A percentile compares a stretch with the other conserved stretches of the same genome.
These are phyloP conservation scores for Saimiri boliviensis DNA, from an alignment of 2,113 vertebrate species.

Conservation along the genomic window DNA sequence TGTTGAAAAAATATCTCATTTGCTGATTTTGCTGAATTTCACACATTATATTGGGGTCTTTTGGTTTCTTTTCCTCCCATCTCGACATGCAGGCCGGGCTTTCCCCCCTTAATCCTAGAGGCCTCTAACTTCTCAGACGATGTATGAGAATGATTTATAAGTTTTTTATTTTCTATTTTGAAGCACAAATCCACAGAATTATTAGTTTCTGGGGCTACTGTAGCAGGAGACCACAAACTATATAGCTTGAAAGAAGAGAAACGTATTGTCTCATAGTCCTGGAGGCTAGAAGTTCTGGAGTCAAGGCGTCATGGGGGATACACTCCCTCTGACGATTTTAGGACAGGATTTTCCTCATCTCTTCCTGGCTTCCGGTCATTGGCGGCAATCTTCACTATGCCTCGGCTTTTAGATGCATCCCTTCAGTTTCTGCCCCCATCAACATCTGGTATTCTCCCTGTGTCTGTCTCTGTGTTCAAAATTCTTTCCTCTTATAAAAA, in stretches of 20 bases:
- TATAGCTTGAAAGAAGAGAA: neutral
- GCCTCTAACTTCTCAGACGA: neutral
- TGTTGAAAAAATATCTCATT: neutral
- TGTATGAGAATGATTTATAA: neutral
- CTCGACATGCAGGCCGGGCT: fast-evolving
- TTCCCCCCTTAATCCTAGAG: neutral
- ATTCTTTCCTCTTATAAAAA: neutral
- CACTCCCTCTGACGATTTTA: neutral
- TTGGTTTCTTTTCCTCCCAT: neutral
- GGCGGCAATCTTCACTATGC: neutral
- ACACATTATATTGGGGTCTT: fast-evolving
- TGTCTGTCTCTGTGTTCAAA: neutral
- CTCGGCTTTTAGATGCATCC: neutral
- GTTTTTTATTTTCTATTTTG: neutral
- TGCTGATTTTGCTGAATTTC: neutral
- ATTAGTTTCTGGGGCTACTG: fast-evolving
- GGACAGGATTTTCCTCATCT: neutral
- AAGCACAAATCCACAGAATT: neutral
- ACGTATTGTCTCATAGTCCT: fast-evolving
- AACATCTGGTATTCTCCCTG: fast-evolving
- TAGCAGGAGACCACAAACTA: fast-evolving
- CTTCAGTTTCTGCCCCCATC: neutral
- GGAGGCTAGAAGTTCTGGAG: neutral
- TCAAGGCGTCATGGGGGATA: neutral
- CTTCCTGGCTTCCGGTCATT: neutral